Conservation (phyloP, 2,797 vertebrate genomes). For the Phoebastria nigripes region DNA sequence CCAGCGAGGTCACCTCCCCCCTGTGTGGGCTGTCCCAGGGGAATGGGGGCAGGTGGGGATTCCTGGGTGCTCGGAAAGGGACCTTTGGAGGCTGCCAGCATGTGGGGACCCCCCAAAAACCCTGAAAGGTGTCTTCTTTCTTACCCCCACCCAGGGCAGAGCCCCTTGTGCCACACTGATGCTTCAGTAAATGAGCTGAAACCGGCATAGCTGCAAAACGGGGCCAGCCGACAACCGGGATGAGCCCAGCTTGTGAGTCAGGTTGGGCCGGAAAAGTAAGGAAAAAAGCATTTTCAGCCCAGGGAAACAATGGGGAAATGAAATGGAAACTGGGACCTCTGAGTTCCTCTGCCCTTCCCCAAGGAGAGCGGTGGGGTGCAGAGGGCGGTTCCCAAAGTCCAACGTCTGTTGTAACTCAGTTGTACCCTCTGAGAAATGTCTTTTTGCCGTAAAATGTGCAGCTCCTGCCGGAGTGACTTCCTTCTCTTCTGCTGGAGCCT, state of each 20-base stretch:
- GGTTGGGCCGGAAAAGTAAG: neutral
- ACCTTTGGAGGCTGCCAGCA: neutral
- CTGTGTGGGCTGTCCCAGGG: neutral
- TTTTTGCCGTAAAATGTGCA: neutral
- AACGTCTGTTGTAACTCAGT: neutral
- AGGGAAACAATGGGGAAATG: neutral
- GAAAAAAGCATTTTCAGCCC: neutral
- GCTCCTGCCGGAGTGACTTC: neutral
- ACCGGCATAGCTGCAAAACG: neutral
- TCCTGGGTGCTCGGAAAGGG: neutral
- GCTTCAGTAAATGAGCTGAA: neutral
- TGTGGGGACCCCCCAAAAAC: neutral
- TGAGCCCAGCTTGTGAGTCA: neutral
- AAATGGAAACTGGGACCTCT: neutral
- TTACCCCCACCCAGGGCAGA: neutral
- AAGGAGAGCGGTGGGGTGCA: neutral
- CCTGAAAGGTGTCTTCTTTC: neutral
- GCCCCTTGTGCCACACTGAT: neutral
- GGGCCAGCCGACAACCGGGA: neutral
- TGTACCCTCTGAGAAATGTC: neutral
- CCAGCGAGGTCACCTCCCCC: neutral
- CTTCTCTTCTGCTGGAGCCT: neutral
- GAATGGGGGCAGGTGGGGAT: neutral
- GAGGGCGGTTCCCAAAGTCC: neutral
- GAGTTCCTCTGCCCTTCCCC: neutral